Evolutionary conservation across 2,113 vertebrate species (phyloP), one percentile per base, ranked within the genome.

Genomic region (Nettapus auritus): DNA sequence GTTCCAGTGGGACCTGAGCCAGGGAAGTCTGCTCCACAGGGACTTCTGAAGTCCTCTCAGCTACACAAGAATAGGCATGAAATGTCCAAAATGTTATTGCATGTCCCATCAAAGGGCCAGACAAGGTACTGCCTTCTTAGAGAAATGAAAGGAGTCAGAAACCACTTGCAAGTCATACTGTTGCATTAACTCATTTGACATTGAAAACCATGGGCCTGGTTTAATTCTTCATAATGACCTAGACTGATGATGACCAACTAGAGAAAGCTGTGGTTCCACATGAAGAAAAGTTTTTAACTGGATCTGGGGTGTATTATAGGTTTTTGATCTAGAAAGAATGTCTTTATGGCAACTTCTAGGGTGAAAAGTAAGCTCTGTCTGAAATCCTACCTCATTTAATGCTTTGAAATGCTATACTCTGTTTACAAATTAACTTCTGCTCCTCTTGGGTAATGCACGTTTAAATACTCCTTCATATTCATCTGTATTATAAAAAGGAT

Each of bases 401-500:
- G 34, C 92, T 94, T 86, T 90, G 88, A 90, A 95, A 92, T 84
- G 77, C 33, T 81, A 79, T 48, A 75, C 36, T 60, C 75, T 79
- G 64, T 86, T 95, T 92, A 78, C 60, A 94, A 68, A 86, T 71
- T 86, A 92, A 82, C 29, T 96, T 74, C 52, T 15, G 4, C 67
- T 86, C 42, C 57, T 92, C 38, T 57, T 84, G 83, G 8, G 48
- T 76, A 76, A 87, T 48, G 38, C 57, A 79, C 60, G 59, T 68
- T 92, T 62, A 87, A 89, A 73, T 73, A 86, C 57, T 85, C 81
- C 82, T 82, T 68, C 93, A 82, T 31, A 66, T 46, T 69, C 17
- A 46, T 82, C 74, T 73, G 38, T 84, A 62, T 84, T 87, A 89
- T 92, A 73, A 88, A 89, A 95, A 71, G 23, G 50, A 69, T 77